Percentiles rank a stretch among this genome's conserved stretches.
These are phyloP conservation scores for Drosophila meridionalis DNA, from an alignment of 2,888 invertebrate species.

Conservation along the genomic window DNA sequence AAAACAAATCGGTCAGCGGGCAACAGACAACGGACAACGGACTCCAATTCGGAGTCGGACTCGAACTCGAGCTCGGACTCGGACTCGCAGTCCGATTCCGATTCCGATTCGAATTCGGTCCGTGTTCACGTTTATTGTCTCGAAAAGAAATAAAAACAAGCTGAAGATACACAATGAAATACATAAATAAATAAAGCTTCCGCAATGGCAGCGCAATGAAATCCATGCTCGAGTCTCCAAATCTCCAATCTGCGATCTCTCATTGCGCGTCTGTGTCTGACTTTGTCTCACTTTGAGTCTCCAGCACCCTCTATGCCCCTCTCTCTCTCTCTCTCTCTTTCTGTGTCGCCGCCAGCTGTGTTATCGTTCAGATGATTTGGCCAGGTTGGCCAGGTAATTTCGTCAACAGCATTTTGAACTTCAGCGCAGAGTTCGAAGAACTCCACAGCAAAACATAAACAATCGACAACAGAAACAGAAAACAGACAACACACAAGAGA, in stretches of 20 bases:
- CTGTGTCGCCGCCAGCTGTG: conserved; percentile 14
- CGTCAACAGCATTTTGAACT: conserved; percentile 53
- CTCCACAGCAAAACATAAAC: conserved; percentile 59
- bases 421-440: conserved; percentile 73
- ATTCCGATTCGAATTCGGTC: conserved; percentile 2
- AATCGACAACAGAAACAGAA: conserved; percentile 26
- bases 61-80: neutral
- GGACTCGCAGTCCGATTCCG: neutral
- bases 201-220: conserved; percentile 59
- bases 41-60: neutral
- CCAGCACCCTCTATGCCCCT: neutral
- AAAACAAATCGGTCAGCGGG: conserved; percentile 73
- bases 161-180: conserved; percentile 10
- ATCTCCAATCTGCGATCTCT: conserved; percentile 26
- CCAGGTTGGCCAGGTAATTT: conserved; percentile 46
- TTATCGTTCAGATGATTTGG: conserved; percentile 60
- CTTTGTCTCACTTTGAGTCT: neutral
- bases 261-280: conserved; percentile 7
- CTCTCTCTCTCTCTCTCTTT: neutral
- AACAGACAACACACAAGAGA: conserved; percentile 25
- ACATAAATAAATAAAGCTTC: conserved; percentile 59
- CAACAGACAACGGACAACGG: conserved; percentile 27
- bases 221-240: conserved; percentile 31
- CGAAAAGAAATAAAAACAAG: conserved; percentile 13
- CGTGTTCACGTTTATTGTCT: conserved; percentile 58